These are phyloP conservation scores for Lacanobia oleracea DNA, from an alignment of 2,888 invertebrate genomes.

Conservation along the genomic window DNA sequence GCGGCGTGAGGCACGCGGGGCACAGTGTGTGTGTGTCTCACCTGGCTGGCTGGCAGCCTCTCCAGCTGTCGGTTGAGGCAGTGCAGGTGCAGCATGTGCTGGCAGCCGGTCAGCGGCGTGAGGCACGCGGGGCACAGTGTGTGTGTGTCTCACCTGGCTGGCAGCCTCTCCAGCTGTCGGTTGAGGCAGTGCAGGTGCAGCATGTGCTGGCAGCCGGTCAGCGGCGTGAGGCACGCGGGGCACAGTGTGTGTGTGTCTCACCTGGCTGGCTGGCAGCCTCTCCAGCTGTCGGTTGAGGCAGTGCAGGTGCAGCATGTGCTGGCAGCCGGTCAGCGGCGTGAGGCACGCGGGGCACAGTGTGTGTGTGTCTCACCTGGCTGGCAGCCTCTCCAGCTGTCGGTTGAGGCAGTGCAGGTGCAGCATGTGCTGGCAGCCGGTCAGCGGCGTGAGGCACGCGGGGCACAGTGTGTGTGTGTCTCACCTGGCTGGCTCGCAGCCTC, in stretches of 20 bases:
- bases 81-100: constrained; percentile 84
- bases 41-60: constrained; percentile 3
- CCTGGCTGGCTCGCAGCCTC: no score
- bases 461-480: no score
- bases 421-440: neutral
- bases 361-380: constrained; percentile 60
- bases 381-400: constrained; percentile 85
- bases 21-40: constrained; percentile 80
- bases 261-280: no score
- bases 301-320: no score
- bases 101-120: constrained; percentile 83
- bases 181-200: neutral
- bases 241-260: no score
- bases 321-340: constrained; percentile 73
- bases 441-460: constrained; percentile 93
- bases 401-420: constrained; percentile 64
- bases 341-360: no score
- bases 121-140: constrained; percentile 91
- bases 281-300: no score
- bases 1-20: constrained; percentile 93
- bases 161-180: constrained; percentile 13
- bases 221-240: no score
- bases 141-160: neutral
- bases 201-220: no score
- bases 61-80: constrained; percentile 11